These are phyloP conservation scores for Actinopyga echinites DNA, from an alignment of 53 echinoderm and acorn worm genomes.

Conservation along the genomic window DNA sequence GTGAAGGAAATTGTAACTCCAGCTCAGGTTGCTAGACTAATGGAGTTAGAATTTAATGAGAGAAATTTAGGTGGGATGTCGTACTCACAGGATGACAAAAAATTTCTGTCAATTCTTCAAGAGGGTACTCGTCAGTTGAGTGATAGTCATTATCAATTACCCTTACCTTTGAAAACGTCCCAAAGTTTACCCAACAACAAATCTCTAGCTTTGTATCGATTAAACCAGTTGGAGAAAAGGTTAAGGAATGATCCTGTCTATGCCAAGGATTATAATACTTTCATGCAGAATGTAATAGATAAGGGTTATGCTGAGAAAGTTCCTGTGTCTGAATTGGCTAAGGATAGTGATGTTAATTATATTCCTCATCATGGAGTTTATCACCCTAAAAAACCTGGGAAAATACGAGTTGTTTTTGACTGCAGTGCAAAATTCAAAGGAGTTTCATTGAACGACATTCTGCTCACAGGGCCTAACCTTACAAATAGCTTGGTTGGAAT, in stretches of 20 bases:
- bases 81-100: not conserved
- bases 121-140: not conserved
- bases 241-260: not conserved
- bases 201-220: not conserved
- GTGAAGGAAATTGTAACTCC: not conserved
- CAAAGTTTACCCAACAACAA: not conserved
- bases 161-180: not conserved
- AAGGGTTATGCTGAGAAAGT: not conserved
- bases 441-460: constrained; percentile 17
- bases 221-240: too few species aligned
- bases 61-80: not conserved
- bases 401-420: too few species aligned
- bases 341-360: not conserved
- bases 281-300: not conserved
- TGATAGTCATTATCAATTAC: constrained; percentile 7
- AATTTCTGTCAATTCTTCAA: not conserved
- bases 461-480: not conserved
- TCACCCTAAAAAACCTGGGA: too few species aligned
- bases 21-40: not conserved
- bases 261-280: not conserved
- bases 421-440: too few species aligned
- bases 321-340: not conserved
- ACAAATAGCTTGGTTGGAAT: constrained; percentile 30
- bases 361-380: constrained; percentile 1
- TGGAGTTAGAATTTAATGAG: constrained; percentile 25